Conservation (phyloP, 2,888 invertebrate species). For the Dryomyza anilis region DNA sequence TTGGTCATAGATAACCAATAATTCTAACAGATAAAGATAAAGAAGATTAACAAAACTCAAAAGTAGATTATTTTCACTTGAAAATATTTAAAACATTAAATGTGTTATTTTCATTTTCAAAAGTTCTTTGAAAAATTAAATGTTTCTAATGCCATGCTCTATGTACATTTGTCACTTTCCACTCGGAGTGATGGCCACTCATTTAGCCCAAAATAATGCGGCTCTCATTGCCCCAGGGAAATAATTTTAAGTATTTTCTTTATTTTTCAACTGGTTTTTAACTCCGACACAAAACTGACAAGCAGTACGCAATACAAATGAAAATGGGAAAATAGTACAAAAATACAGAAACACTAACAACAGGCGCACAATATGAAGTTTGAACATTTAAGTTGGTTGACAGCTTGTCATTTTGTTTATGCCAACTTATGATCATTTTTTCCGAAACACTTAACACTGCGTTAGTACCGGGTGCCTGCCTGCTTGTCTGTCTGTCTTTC, state of each 20-base stretch:
- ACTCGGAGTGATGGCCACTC: not conserved
- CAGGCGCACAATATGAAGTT: not conserved
- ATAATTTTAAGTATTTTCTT: conserved; percentile 9
- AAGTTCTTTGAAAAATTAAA: too few relatives aligned
- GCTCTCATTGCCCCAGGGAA: not conserved
- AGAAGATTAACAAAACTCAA: too few relatives aligned
- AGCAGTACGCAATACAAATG: too few relatives aligned
- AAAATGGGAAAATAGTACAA: too few relatives aligned
- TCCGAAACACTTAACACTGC: conserved; percentile 1
- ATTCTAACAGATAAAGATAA: too few relatives aligned
- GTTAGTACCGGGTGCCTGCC: not conserved
- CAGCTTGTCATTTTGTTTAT: conserved; percentile 21
- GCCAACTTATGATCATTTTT: conserved; percentile 14
- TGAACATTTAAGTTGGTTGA: conserved; percentile 11
- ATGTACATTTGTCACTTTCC: too few relatives aligned
- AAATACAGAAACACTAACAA: too few relatives aligned
- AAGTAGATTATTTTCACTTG: too few relatives aligned
- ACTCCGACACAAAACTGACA: not conserved
- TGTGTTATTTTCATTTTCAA: too few relatives aligned
- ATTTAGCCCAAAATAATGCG: not conserved
- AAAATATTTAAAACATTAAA: too few relatives aligned
- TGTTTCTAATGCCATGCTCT: too few relatives aligned
- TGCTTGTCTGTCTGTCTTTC: not conserved
- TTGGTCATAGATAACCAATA: too few relatives aligned
- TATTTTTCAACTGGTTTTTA: not conserved